These are phyloP conservation scores for Danio aesculapii DNA, from an alignment of 2,797 vertebrate genomes.

Conservation along the genomic window DNA sequence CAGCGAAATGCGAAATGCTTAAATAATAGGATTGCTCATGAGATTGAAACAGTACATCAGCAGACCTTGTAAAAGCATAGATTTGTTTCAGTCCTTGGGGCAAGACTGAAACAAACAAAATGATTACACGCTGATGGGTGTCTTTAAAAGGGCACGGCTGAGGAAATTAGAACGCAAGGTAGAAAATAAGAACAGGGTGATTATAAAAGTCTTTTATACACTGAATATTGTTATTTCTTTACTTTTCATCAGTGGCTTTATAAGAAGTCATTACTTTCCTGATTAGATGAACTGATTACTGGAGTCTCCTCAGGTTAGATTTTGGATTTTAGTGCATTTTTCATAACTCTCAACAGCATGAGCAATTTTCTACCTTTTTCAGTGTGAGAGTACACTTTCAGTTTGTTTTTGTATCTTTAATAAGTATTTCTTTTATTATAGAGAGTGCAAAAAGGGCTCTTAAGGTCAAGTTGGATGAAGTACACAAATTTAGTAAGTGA, in stretches of 20 bases:
- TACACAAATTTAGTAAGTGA: no score
- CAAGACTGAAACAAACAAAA: slow-evolving; percentile 26
- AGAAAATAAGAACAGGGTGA: not conserved
- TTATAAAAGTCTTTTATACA: not conserved
- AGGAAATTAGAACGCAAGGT: slow-evolving; percentile 12
- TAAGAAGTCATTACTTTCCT: not conserved
- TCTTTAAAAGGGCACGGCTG: slow-evolving; percentile 11
- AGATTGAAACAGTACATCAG: not conserved
- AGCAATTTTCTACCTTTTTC: no score
- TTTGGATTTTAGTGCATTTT: not conserved
- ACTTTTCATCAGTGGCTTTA: not conserved
- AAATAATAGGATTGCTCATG: not conserved
- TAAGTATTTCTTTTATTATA: not conserved
- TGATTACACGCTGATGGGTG: slow-evolving; percentile 7
- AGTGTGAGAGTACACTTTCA: no score
- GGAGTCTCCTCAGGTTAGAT: not conserved
- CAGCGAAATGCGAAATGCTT: not conserved
- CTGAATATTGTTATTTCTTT: not conserved
- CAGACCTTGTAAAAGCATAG: slow-evolving; percentile 25
- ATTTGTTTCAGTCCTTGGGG: not conserved
- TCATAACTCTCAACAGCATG: not conserved
- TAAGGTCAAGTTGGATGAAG: no score
- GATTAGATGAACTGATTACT: slow-evolving; percentile 7
- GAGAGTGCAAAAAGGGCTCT: no score
- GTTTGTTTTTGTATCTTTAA: no score